Base-by-base conservation (phyloP, 2,888 invertebrate genomes). In the Harmothoe impar region DNA sequence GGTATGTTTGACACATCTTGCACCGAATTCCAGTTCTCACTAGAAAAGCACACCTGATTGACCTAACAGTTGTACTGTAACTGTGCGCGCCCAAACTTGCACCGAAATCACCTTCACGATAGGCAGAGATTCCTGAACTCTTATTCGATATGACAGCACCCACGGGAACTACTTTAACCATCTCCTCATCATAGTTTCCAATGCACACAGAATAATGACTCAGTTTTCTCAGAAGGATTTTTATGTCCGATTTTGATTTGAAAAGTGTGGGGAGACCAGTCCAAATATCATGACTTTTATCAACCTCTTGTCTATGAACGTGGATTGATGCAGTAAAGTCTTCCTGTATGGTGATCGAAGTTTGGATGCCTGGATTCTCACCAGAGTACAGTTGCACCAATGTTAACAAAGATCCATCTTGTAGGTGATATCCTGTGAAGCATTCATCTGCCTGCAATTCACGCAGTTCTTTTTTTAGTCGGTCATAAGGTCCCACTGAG, bases 41-140 rank as follows among this genome's bases (percentile, higher is more conserved):
- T 10, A 89, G 68, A 10, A 89, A 23, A 12, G n/a, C 20, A 31
- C 89, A 56, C 7, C 62, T 62, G 10, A 15, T 23, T 10, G 29
- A 12, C 31, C 89, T 23, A 15, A 89, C 15, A 17, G 89, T 89
- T 33, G 31, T 10, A 31, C 5, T 33, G 68, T 89, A 89, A 5
- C n/a, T 15, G 29, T 51, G 23, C 15, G 15, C 17, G 15, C 20
- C 54, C 15, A 15, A 10, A 5, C 10, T 7, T 23, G 88, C 88
- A 51, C 51, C 51, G 25, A 51, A 88, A 52, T 88, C 31, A n/a
- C 54, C 25, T 88, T 88, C 88, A 10, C 23, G 35, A 25, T 88
- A 88, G 54, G 54, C 72, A 10, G 7, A 10, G 12, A 29, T 15
- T 72, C n/a, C 29, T 72, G 25, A 72, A 72, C 12, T 29, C 23